Base-by-base conservation (phyloP, 2,888 invertebrate species). In the Polydrusus pterygomalis region DNA sequence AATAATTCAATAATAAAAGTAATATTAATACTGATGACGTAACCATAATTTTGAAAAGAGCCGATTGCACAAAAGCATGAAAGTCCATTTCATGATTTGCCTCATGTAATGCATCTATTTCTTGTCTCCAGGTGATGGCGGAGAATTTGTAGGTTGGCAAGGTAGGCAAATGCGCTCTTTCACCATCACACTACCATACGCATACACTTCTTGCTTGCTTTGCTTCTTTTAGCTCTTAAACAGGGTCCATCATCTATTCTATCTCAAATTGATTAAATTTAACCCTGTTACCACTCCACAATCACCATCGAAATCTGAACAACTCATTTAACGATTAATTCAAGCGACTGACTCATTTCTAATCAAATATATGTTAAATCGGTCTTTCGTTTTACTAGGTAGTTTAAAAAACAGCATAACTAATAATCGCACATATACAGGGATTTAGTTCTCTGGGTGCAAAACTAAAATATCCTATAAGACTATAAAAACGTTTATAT, bases 111-210 rank as follows among this genome's bases (percentile, higher is more conserved):
- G 86, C 87, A 87, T 87, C 89, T 90, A 90, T 90, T 90, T 90
- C 89, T 89, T 90, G 90, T 90, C 90, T 90, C 90, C 91, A 92
- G 92, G 92, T 91, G 92, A 92, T 90, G 92, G 92, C 90, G 92
- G 92, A 90, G 93, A 92, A 88, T 92, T 92, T 92, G 92, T 92
- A 90, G 91, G 91, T 91, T 92, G 92, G 92, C 92, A 92, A 92
- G 92, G 92, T 92, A 92, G 91, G 90, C 90, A 90, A 80, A 89
- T 87, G 87, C 89, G 89, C 90, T 89, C 89, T 87, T 87, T 87
- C 86, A 87, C 87, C 87, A 86, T 86, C 83, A 85, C 84, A 86
- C 82, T 84, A 81, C 83, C 82, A 81, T 82, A 83, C 78, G 82
- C 83, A 84, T 82, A 83, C 84, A 85, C 83, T 82, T 81, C 81